Percentiles rank a stretch among this genome's conserved stretches.
Evolutionary conservation across 2,797 vertebrate species (phyloP).

Genomic region (Danio aesculapii): DNA sequence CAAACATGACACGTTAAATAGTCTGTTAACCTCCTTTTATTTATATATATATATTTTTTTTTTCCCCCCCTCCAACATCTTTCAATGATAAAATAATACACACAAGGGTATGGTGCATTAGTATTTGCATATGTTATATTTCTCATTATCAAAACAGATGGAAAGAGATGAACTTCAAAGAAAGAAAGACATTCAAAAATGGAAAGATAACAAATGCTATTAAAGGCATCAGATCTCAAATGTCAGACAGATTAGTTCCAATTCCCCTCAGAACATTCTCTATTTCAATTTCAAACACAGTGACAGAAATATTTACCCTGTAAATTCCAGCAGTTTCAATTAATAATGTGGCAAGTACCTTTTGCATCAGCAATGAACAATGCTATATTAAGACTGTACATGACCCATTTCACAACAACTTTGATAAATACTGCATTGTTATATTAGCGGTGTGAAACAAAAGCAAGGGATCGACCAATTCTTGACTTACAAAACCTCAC

Average conservation of each 20-base stretch:
- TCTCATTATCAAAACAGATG: slow-evolving; percentile 44
- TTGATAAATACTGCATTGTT: slow-evolving; percentile 38
- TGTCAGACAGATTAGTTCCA: slow-evolving; percentile 47
- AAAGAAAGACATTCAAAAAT: slow-evolving; percentile 41
- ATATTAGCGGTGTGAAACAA: slow-evolving; percentile 27
- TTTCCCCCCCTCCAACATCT: slow-evolving; percentile 10
- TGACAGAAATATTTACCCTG: slow-evolving; percentile 21
- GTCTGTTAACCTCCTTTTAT: slow-evolving; percentile 47
- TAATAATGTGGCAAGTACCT: slow-evolving; percentile 34
- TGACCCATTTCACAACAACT: slow-evolving; percentile 44
- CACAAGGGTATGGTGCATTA: slow-evolving; percentile 57
- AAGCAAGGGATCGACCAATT: slow-evolving; percentile 18
- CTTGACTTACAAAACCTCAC: slow-evolving; percentile 4
- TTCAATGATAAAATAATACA: slow-evolving; percentile 38
- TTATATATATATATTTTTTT: neutral
- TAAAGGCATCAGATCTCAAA: slow-evolving; percentile 40
- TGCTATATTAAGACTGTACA: slow-evolving; percentile 12
- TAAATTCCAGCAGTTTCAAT: slow-evolving; percentile 21
- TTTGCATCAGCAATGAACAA: slow-evolving; percentile 19
- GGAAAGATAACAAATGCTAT: slow-evolving; percentile 41
- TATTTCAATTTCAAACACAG: slow-evolving; percentile 30
- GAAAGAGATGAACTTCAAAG: slow-evolving; percentile 41
- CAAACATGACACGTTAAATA: slow-evolving; percentile 31
- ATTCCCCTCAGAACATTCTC: slow-evolving; percentile 24
- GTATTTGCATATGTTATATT: slow-evolving; percentile 57